Base-by-base conservation (phyloP, 2,888 invertebrate genomes). In the Agrenia bidenticulata region DNA sequence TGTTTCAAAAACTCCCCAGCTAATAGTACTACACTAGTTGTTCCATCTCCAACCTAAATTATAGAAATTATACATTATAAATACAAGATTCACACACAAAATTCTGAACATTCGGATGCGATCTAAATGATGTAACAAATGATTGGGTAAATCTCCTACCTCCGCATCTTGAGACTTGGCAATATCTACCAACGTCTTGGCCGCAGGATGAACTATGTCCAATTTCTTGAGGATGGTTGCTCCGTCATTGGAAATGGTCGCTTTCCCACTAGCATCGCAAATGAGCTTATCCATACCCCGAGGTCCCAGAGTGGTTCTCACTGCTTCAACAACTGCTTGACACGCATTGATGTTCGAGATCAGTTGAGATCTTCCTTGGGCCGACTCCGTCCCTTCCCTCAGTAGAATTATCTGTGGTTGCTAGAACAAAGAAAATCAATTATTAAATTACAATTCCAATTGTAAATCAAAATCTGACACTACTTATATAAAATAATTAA, bases 261-360 rank as follows among this genome's bases (percentile, higher is more conserved):
- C 90, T 79, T 92, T 94, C 64, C 95, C 94, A 73, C 85, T 85
- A 69, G 85, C 85, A 79, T 94, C 91, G 0, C 99, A 96, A 67
- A 99, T 94, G 59, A 99, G 84, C 81, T 99, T 99, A 82, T 99
- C 99, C 96, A 99, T 95, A 72, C 99, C 99, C 27, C 99, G 87
- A 5, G 99, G 99, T 51, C 99, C 99, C 49, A 99, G 84, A 0
- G 99, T 99, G 0, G 99, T 99, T 65, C 97, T 87, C 69, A 97
- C 94, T 42, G 96, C 92, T 84, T 99, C 98, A 1, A 94, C 94
- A 37, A 99, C 90, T 9, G 88, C 84, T 80, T 94, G 93, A 80
- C 97, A 98, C 23, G 97, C 97, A 85, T 92, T 97, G 81, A 98
- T 97, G 81, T 98, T 98, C 61, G 95, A 95, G 76, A 97, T 86